Evolutionary conservation across 37 sponge, comb jelly and placozoan species (phyloP), one percentile per base, ranked within the genome.

Genomic region (Ianthella basta): DNA sequence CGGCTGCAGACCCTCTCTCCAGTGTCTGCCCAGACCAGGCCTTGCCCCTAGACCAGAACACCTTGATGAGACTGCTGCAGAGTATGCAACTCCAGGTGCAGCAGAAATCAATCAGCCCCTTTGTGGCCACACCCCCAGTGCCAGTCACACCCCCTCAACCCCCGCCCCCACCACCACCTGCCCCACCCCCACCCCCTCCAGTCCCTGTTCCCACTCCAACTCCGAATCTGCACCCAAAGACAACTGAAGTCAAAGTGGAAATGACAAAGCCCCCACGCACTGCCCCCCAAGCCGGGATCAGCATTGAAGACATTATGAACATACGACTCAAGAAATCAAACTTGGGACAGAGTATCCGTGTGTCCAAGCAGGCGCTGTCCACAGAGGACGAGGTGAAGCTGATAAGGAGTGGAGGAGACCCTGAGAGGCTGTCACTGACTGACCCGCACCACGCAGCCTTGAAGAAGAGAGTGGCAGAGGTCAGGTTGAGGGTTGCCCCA

Each of bases 131-230:
- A 1, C 80, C 56, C 33, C 57, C 70, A 18, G 54, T 70, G 14
- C 54, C 77, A 21, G 34, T 34, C 21, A 20, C 75, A 13, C 34
- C 68, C 21, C 80, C 55, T 16, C 79, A 56, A 19, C 81, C 87
- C 6, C 87, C 59, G 14, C 85, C 75, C 14, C 85, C 85, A 24
- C 75, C 79, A 8, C 53, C 61, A 32, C 60, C 60, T 36, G 44
- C 79, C 30, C 86, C 86, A 0, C 86, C 87, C 16, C 82, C 87
- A 32, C 87, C 81, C 10, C 87, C 87, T 10, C 87, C 87, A 0
- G 60, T 75, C 70, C 54, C 60, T 55, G 39, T 39, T 57, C 82
- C 82, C 38, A 66, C 72, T 1, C 3, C 63, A 4, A 27, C 65
- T 30, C 55, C 35, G 25, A 36, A 25, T 34, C 37, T 29, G 37